Conservation (phyloP, 2,888 invertebrate species). For the Folsomia manolachei region DNA sequence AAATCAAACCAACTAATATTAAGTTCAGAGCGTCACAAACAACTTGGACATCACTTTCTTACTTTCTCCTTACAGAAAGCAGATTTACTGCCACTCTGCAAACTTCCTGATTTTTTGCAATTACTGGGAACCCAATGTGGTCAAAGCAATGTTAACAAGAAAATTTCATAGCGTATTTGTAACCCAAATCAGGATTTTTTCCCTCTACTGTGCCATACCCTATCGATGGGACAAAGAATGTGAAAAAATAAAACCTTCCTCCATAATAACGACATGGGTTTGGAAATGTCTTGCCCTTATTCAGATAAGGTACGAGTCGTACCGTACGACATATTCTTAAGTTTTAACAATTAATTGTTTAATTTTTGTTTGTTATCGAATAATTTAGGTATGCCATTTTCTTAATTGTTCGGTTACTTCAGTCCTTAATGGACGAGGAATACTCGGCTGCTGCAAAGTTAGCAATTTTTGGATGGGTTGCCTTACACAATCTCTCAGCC, state of each 20-base stretch:
- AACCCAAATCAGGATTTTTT: conserved; percentile 17
- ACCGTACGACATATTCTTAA: too few species aligned
- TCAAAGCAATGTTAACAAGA: conserved; percentile 12
- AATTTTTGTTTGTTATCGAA: too few species aligned
- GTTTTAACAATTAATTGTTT: too few species aligned
- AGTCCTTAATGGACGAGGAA: conserved; percentile 8
- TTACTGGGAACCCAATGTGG: not conserved
- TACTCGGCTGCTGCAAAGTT: conserved; percentile 14
- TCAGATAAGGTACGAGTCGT: too few species aligned
- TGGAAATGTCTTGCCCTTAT: conserved; percentile 13
- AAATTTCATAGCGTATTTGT: conserved; percentile 13
- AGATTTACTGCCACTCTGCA: not conserved
- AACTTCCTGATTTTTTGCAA: not conserved
- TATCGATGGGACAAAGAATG: conserved; percentile 10
- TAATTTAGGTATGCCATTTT: conserved; percentile 15
- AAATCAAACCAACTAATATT: too few species aligned
- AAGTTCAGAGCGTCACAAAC: too few species aligned
- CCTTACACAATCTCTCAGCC: conserved; percentile 7
- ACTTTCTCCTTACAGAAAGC: too few species aligned
- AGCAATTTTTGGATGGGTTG: conserved; percentile 19
- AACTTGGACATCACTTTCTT: not conserved
- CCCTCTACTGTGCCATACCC: conserved; percentile 12
- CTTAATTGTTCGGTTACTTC: conserved; percentile 10
- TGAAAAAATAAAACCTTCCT: not conserved
- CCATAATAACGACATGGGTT: conserved; percentile 2